Conservation (phyloP, 2,888 invertebrate species). For the Chelonus formosanus region DNA sequence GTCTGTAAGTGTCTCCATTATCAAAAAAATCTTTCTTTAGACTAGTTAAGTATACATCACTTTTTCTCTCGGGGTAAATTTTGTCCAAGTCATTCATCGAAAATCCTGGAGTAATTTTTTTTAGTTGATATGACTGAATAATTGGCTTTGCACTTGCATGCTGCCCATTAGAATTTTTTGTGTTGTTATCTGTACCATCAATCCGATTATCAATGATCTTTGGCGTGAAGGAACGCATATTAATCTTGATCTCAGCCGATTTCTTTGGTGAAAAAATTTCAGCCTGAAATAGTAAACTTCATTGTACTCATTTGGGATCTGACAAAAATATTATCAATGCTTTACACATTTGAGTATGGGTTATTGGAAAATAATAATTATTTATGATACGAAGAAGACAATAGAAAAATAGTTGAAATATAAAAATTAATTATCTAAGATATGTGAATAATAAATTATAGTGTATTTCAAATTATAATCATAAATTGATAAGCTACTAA, state of each 20-base stretch:
- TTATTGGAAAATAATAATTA: no score
- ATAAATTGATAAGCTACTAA: no score
- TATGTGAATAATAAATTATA: no score
- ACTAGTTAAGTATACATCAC: constrained; percentile 60
- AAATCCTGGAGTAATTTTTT: constrained; percentile 56
- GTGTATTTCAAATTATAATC: no score
- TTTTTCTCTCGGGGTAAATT: constrained; percentile 40
- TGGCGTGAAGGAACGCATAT: constrained; percentile 60
- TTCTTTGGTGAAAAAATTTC: constrained; percentile 52
- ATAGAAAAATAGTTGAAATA: no score
- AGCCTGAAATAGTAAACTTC: constrained; percentile 44
- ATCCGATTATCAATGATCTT: constrained; percentile 55
- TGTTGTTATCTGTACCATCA: constrained; percentile 32
- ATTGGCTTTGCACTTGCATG: constrained; percentile 48
- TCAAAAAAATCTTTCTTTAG: constrained; percentile 46
- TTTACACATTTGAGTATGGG: background rate
- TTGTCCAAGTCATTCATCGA: constrained; percentile 65
- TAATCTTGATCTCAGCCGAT: constrained; percentile 51
- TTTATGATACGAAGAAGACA: no score
- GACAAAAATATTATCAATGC: background rate
- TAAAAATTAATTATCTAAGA: no score
- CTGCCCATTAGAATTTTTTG: background rate
- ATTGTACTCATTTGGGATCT: background rate
- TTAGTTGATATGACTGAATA: constrained; percentile 57
- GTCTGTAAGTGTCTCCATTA: constrained; percentile 62